phyloP scores from a whole-genome alignment of 1,140 invertebrate species.

The Bombus vancouverensis region DNA sequence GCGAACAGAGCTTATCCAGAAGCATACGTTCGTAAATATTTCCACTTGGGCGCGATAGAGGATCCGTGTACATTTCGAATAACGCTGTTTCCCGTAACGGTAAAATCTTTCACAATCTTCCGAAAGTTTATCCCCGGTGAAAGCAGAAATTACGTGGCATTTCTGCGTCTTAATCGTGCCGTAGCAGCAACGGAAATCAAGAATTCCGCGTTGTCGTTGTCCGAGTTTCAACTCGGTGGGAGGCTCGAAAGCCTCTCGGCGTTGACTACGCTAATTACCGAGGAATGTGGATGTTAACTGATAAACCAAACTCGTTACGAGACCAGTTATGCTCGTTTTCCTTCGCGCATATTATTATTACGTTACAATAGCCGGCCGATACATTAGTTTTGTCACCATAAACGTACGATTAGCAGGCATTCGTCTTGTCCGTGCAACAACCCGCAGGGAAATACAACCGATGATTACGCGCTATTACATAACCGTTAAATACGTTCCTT shows the following conservation, averaged over 20 bases:
- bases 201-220: not conserved
- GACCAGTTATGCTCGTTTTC: not conserved
- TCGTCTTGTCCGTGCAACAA: not conserved
- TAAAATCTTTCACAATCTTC: conserved; percentile 40
- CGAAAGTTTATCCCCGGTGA: conserved; percentile 34
- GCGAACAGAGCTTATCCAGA: not conserved
- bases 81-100: conserved; percentile 16
- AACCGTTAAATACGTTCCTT: conserved; percentile 37
- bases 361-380: not conserved
- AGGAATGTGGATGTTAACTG: not conserved
- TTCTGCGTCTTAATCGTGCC: conserved; percentile 24
- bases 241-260: not conserved
- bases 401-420: not conserved
- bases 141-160: conserved; percentile 38
- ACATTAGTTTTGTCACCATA: not conserved
- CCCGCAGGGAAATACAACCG: not conserved
- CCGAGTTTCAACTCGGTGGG: not conserved
- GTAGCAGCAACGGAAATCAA: conserved; percentile 12
- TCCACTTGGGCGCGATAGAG: not conserved
- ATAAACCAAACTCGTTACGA: not conserved
- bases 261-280: not conserved
- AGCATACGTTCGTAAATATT: not conserved
- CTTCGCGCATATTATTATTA: not conserved
- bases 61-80: not conserved
- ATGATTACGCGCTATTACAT: conserved; percentile 20